Conservation (phyloP, 2,888 invertebrate species). For the Acanthoscelides obtectus region DNA sequence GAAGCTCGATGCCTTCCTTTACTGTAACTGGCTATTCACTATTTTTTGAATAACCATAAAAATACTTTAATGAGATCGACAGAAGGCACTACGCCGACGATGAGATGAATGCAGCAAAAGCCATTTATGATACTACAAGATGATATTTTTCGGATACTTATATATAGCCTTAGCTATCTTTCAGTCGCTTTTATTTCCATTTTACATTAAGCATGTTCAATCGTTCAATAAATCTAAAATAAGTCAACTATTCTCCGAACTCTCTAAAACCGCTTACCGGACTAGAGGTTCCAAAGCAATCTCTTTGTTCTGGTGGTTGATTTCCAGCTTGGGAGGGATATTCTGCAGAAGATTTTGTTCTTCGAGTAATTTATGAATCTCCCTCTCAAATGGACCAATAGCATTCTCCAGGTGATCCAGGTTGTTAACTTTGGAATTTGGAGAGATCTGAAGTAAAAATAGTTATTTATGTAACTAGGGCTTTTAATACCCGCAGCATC, state of each 20-base stretch:
- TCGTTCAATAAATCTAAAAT: neutral
- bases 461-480: no score
- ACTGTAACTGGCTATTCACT: no score
- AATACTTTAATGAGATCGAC: neutral
- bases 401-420: constrained; percentile 48
- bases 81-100: neutral
- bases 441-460: constrained; percentile 34
- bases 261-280: constrained; percentile 20
- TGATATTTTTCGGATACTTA: neutral
- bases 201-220: neutral
- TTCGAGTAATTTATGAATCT: constrained; percentile 72
- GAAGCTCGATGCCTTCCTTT: no score
- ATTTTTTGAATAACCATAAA: constrained; percentile 6
- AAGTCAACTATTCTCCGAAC: constrained; percentile 10
- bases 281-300: constrained; percentile 50
- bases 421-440: constrained; percentile 52
- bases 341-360: constrained; percentile 63
- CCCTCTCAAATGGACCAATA: constrained; percentile 70
- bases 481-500: no score
- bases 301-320: constrained; percentile 59
- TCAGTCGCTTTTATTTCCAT: no score
- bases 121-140: neutral
- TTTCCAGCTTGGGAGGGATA: constrained; percentile 57
- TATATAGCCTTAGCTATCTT: neutral
- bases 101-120: neutral